A percentile compares a stretch with the other conserved stretches of the same genome.
These are phyloP conservation scores for Orchestes rusci DNA, from an alignment of 2,888 invertebrate genomes.

Conservation along the genomic window DNA sequence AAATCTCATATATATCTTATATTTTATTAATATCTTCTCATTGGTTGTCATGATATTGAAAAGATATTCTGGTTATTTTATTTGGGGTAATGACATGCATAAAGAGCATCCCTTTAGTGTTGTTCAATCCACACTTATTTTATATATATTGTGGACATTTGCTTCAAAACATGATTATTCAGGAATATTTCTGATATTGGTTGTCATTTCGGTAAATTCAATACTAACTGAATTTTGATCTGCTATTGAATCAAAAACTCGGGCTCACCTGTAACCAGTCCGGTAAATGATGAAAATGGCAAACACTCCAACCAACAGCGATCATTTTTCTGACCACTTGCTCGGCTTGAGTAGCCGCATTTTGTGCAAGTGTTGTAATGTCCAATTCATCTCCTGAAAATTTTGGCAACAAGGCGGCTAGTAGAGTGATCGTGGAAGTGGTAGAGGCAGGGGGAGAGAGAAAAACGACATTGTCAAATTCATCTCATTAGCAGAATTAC, in stretches of 20 bases:
- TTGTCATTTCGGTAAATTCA: too few species aligned
- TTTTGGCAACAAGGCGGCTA: constrained; percentile 20
- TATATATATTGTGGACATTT: too few species aligned
- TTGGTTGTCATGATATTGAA: too few species aligned
- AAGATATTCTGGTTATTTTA: too few species aligned
- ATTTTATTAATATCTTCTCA: too few species aligned
- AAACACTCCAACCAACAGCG: constrained; percentile 85
- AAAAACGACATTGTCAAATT: constrained; percentile 3
- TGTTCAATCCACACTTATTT: too few species aligned
- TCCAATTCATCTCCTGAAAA: constrained; percentile 69
- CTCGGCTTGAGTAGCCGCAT: constrained; percentile 89
- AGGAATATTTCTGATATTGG: too few species aligned
- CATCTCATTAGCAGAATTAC: too few species aligned
- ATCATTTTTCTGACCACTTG: constrained; percentile 77
- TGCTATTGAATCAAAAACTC: constrained; percentile 64
- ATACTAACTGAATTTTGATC: constrained; percentile 60
- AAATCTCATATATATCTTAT: too few species aligned
- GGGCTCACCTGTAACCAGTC: constrained; percentile 66
- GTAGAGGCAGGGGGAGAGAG: constrained; percentile 5
- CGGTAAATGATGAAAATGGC: constrained; percentile 72
- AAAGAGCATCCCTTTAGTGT: too few species aligned
- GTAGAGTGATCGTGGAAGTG: constrained; percentile 12
- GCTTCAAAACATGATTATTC: too few species aligned
- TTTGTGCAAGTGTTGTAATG: constrained; percentile 74
- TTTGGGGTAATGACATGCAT: too few species aligned